Base-by-base conservation (phyloP, 1,140 invertebrate genomes). In the Telenomus remus region DNA sequence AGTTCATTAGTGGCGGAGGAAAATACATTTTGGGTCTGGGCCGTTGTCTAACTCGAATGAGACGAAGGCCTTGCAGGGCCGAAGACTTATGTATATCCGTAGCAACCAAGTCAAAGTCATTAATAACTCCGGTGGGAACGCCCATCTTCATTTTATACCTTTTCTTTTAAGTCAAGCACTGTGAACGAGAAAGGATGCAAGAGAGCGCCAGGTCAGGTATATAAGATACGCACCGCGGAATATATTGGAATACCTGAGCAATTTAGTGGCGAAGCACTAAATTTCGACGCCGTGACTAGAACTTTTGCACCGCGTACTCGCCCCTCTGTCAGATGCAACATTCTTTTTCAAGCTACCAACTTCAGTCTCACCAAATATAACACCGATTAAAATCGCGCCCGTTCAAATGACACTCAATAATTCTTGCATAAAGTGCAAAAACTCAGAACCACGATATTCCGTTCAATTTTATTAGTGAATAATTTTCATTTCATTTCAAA, bases 61-160 rank as follows among this genome's bases (percentile, higher is more conserved):
- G 65, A 27, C 66, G 63, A 74, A 74, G 79, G 79, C 79, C 74
- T 81, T 76, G 76, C 83, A 77, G 84, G 77, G 81, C 81, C 79
- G 83, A 85, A 87, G 86, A 87, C 86, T 88, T 87, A 87, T 87
- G 86, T 85, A 88, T 88, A 88, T 88, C 87, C 86, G 87, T 87
- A 87, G 86, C 85, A 88, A 88, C 84, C 77, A 86, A 87, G 85
- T 87, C 85, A 86, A 87, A 88, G 86, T 85, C 86, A 88, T 88
- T 88, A 88, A 88, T 87, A 88, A 88, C 86, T 88, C 83, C 79
- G 76, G 72, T 80, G 83, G 86, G 82, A 87, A 87, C 85, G 85
- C 86, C 87, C 82, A 85, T 85, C 82, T 81, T 85, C 84, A 86
- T 86, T 83, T 87, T 84, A 83, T 86, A 83, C 84, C 87, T 88